These are phyloP conservation scores for Myotis pilosus DNA, from an alignment of 2,797 vertebrate genomes.

Conservation along the genomic window DNA sequence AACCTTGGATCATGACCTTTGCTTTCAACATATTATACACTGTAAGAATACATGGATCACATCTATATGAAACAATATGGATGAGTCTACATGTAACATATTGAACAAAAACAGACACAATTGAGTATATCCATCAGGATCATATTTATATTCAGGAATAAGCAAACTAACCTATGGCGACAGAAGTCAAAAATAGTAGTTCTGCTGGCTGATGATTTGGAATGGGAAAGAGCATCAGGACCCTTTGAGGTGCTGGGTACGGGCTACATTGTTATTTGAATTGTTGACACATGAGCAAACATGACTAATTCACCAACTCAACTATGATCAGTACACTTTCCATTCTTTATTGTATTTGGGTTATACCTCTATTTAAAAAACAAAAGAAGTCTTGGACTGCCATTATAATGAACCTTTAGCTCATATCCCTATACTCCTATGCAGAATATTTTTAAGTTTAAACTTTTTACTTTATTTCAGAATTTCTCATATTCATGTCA, in stretches of 20 bases:
- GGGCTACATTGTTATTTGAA: not conserved
- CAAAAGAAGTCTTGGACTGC: not conserved
- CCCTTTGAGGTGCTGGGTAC: not conserved
- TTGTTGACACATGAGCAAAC: not conserved
- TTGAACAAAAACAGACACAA: not conserved
- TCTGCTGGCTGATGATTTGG: not conserved
- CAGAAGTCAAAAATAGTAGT: not conserved
- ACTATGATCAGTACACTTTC: not conserved
- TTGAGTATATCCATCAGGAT: not conserved
- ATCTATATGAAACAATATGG: not conserved
- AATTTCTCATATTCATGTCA: not conserved
- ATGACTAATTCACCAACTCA: not conserved
- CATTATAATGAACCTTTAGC: not conserved
- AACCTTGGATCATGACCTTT: not conserved
- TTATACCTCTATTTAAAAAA: not conserved
- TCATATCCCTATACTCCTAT: not conserved
- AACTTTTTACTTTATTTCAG: not conserved
- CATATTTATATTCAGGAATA: not conserved
- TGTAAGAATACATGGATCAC: not conserved
- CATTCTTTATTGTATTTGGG: not conserved
- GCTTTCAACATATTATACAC: not conserved
- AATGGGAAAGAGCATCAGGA: not conserved
- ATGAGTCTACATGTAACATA: not conserved
- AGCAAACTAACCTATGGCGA: not conserved
- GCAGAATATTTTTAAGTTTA: not conserved